Evolutionary conservation across 2,888 invertebrate species (phyloP).

Genomic region (Cacoxenus indagator): DNA sequence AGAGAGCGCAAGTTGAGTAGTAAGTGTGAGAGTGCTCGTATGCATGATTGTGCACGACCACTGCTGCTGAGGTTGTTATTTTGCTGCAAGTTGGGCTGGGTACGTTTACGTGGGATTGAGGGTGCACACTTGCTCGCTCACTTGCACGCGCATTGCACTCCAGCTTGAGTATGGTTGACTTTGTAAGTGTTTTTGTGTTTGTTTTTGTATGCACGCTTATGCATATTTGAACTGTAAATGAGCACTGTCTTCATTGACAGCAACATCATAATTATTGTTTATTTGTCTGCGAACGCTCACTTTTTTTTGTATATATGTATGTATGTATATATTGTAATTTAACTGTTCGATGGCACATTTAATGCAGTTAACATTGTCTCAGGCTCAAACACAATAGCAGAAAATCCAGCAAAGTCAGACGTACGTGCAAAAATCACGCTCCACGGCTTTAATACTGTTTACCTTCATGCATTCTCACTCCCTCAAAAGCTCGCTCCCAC

Average conservation of each 20-base stretch:
- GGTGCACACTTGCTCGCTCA: too few species aligned
- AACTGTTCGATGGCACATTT: conserved; percentile 37
- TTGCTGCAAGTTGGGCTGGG: not conserved
- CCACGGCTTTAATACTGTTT: too few species aligned
- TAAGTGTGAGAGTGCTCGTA: not conserved
- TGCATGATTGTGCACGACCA: too few species aligned
- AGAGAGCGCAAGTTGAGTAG: not conserved
- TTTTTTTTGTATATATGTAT: conserved; percentile 29
- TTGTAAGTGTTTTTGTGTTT: not conserved
- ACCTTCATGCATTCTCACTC: too few species aligned
- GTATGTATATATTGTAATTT: too few species aligned
- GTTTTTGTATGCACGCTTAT: not conserved
- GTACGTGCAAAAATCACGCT: conserved; percentile 36
- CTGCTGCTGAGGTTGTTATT: not conserved
- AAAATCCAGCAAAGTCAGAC: not conserved
- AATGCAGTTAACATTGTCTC: conserved; percentile 65
- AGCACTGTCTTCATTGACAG: conserved; percentile 1
- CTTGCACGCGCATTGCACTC: not conserved
- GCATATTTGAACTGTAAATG: not conserved
- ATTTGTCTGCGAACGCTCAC: conserved; percentile 16
- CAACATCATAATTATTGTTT: not conserved
- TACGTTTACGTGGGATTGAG: not conserved
- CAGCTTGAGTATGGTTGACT: not conserved
- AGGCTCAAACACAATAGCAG: conserved; percentile 37
- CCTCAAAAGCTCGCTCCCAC: too few species aligned